Evolutionary conservation across 2,888 invertebrate species (phyloP).

Genomic region (Bombylius major): DNA sequence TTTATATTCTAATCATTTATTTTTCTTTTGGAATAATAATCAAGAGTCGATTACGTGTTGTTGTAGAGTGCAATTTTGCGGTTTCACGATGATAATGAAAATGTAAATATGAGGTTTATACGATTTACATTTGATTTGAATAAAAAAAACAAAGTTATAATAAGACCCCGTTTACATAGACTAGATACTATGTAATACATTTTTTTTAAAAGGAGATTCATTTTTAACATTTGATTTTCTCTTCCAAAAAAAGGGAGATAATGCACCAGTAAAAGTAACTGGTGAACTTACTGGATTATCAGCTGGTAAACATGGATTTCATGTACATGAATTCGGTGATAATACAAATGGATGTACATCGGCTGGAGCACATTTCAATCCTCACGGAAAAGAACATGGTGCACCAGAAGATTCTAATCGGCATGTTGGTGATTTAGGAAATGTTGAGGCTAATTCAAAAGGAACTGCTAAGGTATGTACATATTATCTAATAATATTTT

Average conservation of each 20-base stretch:
- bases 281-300: conserved; percentile 70
- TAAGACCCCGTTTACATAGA: no score
- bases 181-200: no score
- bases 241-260: conserved; percentile 37
- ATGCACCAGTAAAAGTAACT: conserved; percentile 59
- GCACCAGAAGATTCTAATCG: conserved; percentile 58
- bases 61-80: no score
- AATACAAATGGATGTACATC: conserved; percentile 93
- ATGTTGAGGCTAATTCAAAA: conserved; percentile 51
- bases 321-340: conserved; percentile 93
- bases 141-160: no score
- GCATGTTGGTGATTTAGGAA: conserved; percentile 87
- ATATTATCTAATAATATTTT: neutral
- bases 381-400: conserved; percentile 66
- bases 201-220: no score
- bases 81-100: no score
- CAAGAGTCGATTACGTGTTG: no score
- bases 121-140: no score
- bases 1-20: no score
- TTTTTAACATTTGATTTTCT: no score
- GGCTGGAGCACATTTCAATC: conserved; percentile 91
- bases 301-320: conserved; percentile 62
- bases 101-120: no score
- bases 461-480: conserved; percentile 47
- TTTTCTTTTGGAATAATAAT: no score